Conservation (phyloP, 2,888 invertebrate species). For the Melikaiella ostensackeni region DNA sequence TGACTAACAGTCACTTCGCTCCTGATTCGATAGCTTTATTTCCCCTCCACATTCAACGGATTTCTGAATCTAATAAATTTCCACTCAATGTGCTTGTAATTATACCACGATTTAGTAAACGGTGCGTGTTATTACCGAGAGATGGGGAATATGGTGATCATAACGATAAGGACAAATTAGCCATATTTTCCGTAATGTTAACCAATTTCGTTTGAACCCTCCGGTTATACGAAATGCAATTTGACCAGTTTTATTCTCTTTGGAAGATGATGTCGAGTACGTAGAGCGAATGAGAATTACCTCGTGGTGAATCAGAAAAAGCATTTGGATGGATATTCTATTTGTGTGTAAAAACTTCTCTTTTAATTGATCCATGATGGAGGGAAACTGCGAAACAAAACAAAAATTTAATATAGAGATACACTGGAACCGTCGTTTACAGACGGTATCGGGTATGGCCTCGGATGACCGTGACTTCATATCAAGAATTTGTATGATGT, state of each 20-base stretch:
- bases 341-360: not conserved
- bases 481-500: too few relatives aligned
- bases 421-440: too few relatives aligned
- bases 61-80: slow-evolving; percentile 23
- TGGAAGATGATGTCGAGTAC: not conserved
- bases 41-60: not conserved
- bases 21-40: slow-evolving; percentile 4
- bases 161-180: not conserved
- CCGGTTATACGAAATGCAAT: not conserved
- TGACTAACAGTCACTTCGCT: not conserved
- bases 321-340: not conserved
- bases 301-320: not conserved
- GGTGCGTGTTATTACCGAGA: not conserved
- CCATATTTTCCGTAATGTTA: not conserved
- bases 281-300: not conserved
- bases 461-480: too few relatives aligned
- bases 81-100: not conserved
- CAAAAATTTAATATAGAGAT: not conserved
- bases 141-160: not conserved
- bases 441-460: too few relatives aligned
- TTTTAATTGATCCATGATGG: not conserved
- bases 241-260: not conserved
- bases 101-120: not conserved
- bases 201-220: not conserved
- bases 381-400: not conserved